A percentile compares a stretch with the other conserved stretches of the same genome.
These are phyloP conservation scores for Calliphora vomitoria DNA, from an alignment of 2,888 invertebrate species.

Conservation along the genomic window DNA sequence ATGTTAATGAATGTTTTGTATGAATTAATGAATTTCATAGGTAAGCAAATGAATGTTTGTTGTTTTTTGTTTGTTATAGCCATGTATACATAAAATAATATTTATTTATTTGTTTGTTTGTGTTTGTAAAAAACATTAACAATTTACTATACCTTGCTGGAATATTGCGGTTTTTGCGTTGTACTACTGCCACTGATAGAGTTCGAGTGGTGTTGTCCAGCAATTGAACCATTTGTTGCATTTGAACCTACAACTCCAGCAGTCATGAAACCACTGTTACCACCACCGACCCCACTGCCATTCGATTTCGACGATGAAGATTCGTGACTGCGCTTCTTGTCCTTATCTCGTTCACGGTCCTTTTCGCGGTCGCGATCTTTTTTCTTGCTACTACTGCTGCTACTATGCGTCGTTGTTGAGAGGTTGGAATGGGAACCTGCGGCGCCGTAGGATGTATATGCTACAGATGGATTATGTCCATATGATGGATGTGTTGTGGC, in stretches of 20 bases:
- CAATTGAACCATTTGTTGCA: constrained; percentile 61
- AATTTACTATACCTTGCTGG: constrained; percentile 79
- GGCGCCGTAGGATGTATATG: constrained; percentile 48
- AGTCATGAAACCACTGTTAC: constrained; percentile 11
- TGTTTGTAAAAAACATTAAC: constrained; percentile 36
- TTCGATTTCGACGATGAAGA: constrained; percentile 81
- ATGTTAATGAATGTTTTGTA: constrained; percentile 28
- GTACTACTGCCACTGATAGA: constrained; percentile 61
- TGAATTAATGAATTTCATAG: constrained; percentile 54
- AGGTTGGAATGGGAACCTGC: constrained; percentile 67
- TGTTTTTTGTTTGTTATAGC: constrained; percentile 43
- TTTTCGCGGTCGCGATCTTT: constrained; percentile 83
- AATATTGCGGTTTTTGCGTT: constrained; percentile 77
- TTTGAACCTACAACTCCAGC: constrained; percentile 57
- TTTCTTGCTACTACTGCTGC: constrained; percentile 78
- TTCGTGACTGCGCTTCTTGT: constrained; percentile 80
- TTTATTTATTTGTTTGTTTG: constrained; percentile 14
- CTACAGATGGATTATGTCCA: constrained; percentile 45
- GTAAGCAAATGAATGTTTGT: constrained; percentile 36
- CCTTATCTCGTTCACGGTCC: constrained; percentile 82
- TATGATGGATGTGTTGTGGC: constrained; percentile 48
- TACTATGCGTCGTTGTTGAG: constrained; percentile 60
- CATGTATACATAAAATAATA: constrained; percentile 35
- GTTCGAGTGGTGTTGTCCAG: constrained; percentile 54
- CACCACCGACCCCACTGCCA: constrained; percentile 73